These are phyloP conservation scores for Tetanocera ferruginea DNA, from an alignment of 2,888 invertebrate genomes.

Conservation along the genomic window DNA sequence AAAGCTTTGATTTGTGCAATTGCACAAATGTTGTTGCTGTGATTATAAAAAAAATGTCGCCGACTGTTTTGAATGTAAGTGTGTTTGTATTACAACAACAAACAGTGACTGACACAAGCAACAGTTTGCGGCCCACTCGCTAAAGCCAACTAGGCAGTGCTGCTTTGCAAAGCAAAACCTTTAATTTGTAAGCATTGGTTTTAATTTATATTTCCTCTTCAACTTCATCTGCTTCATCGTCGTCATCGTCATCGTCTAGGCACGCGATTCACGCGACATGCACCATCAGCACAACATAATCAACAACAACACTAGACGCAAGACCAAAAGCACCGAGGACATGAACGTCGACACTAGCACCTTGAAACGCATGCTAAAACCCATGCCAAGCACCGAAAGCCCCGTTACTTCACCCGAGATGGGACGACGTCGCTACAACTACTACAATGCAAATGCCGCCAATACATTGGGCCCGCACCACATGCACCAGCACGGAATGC, in stretches of 20 bases:
- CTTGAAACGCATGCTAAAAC: constrained; percentile 93
- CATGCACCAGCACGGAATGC: constrained; percentile 71
- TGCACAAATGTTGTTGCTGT: not conserved
- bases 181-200: constrained; percentile 1
- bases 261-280: constrained; percentile 77
- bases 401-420: constrained; percentile 93
- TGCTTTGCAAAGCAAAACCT: not conserved
- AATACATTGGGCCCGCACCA: constrained; percentile 73
- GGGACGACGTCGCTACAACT: constrained; percentile 84
- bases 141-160: not conserved
- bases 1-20: not conserved
- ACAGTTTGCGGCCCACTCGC: constrained; percentile 11
- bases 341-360: constrained; percentile 81
- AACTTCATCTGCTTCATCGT: constrained; percentile 53
- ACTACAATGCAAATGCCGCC: constrained; percentile 72
- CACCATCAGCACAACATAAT: constrained; percentile 79
- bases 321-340: constrained; percentile 92
- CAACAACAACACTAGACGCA: constrained; percentile 82
- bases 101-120: not conserved
- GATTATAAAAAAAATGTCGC: not conserved
- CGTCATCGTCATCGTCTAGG: constrained; percentile 62
- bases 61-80: too few species aligned
- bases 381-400: constrained; percentile 91
- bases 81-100: not conserved
- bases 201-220: constrained; percentile 4